These are phyloP conservation scores for Nebria ingens DNA, from an alignment of 1,140 invertebrate species.

Conservation along the genomic window DNA sequence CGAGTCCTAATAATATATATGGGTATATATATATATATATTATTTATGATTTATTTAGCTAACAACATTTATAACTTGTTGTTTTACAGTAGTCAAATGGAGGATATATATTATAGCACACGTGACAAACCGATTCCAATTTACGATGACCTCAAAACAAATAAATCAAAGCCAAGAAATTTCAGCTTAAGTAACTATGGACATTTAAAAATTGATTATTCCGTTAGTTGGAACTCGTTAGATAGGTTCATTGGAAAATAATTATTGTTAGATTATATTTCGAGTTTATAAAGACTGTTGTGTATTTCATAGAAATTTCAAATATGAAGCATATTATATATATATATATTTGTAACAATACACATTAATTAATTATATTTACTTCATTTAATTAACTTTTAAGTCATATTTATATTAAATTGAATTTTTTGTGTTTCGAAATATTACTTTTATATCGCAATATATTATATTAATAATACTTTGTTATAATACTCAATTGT, in stretches of 20 bases:
- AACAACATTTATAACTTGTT: slow-evolving; percentile 11
- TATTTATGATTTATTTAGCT: not conserved
- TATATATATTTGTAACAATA: too few species aligned
- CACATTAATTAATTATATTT: too few species aligned
- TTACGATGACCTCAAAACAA: slow-evolving; percentile 23
- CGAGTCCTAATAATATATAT: slow-evolving; percentile 12
- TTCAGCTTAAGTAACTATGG: slow-evolving; percentile 56
- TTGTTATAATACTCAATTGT: too few species aligned
- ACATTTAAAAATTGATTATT: slow-evolving; percentile 63
- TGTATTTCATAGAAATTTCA: too few species aligned
- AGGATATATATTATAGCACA: slow-evolving; percentile 19
- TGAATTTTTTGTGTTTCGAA: too few species aligned
- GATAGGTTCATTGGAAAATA: slow-evolving; percentile 50
- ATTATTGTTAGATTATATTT: slow-evolving; percentile 13
- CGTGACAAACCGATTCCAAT: slow-evolving; percentile 25
- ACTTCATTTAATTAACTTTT: too few species aligned
- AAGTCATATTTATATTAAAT: too few species aligned
- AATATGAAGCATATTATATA: too few species aligned
- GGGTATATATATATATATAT: slow-evolving; percentile 13
- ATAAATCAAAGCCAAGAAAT: slow-evolving; percentile 34
- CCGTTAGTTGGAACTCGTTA: slow-evolving; percentile 58
- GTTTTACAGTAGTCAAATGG: slow-evolving; percentile 14
- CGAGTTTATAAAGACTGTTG: too few species aligned
- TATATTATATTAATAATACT: too few species aligned
- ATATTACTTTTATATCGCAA: too few species aligned